Conservation (phyloP, 2,888 invertebrate species). For the Physocephala rufipes region DNA sequence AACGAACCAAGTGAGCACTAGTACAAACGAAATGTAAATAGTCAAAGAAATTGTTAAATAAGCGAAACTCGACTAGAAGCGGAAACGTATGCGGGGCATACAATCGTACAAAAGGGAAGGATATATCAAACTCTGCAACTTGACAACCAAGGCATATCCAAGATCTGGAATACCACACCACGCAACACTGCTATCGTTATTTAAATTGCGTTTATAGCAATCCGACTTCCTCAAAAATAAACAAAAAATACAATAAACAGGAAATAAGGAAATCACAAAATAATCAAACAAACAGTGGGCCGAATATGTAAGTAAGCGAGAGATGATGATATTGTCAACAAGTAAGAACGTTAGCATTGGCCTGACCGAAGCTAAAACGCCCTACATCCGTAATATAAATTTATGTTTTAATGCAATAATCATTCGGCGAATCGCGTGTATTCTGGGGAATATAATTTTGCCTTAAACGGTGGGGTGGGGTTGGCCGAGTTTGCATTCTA, state of each 20-base stretch:
- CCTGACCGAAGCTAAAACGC: no score
- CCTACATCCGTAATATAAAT: no score
- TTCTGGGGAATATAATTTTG: no score
- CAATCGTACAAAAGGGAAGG: slow-evolving; percentile 19
- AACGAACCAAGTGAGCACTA: neutral
- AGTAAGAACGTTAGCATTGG: no score
- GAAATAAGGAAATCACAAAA: no score
- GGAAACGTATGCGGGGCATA: slow-evolving; percentile 46
- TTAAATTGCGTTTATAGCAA: neutral
- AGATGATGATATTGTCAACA: no score
- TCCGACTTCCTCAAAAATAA: neutral
- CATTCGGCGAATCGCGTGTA: no score
- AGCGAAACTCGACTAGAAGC: slow-evolving; percentile 33
- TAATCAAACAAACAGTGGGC: slow-evolving; percentile 18
- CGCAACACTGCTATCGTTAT: neutral
- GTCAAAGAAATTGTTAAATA: slow-evolving; percentile 7
- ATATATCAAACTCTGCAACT: neutral
- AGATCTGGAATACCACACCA: no score
- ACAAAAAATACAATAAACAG: neutral
- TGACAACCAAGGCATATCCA: neutral
- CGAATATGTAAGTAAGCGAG: neutral
- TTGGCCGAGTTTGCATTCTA: no score
- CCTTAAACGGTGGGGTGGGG: no score
- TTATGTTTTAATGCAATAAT: no score
- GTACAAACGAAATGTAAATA: neutral